Evolutionary conservation across 2,888 invertebrate species (phyloP).

Genomic region (Seira ritae): DNA sequence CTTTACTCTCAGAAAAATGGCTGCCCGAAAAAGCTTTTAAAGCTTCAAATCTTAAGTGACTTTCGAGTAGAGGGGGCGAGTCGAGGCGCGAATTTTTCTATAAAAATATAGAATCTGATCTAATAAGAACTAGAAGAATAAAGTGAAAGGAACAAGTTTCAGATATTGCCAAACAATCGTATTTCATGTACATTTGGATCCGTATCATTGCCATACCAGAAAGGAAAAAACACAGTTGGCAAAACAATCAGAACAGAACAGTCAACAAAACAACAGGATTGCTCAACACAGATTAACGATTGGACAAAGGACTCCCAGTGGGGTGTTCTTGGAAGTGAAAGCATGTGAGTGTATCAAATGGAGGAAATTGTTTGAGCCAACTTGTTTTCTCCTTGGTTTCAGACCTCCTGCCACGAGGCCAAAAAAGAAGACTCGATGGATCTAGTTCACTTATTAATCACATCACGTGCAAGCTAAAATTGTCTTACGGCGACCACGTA

Average conservation of each 20-base stretch:
- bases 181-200: too few relatives aligned
- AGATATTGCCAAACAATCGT: too few relatives aligned
- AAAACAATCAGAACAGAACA: constrained; percentile 16
- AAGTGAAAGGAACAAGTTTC: not conserved
- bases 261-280: constrained; percentile 30
- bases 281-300: constrained; percentile 47
- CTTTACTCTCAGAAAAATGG: not conserved
- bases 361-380: constrained; percentile 45
- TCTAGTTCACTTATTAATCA: constrained; percentile 50
- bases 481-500: too few relatives aligned
- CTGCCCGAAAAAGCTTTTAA: constrained; percentile 34
- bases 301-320: constrained; percentile 48
- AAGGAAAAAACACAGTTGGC: not conserved
- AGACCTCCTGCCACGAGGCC: constrained; percentile 49
- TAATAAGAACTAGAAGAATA: not conserved
- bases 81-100: too few relatives aligned
- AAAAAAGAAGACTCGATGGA: constrained; percentile 44
- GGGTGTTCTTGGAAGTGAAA: constrained; percentile 14
- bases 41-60: not conserved
- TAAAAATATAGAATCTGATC: too few relatives aligned
- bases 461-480: constrained; percentile 39
- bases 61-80: not conserved
- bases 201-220: too few relatives aligned
- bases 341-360: constrained; percentile 8
- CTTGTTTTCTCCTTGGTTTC: constrained; percentile 16